Conservation (phyloP, 2,113 vertebrate species). For the Bungarus multicinctus region DNA sequence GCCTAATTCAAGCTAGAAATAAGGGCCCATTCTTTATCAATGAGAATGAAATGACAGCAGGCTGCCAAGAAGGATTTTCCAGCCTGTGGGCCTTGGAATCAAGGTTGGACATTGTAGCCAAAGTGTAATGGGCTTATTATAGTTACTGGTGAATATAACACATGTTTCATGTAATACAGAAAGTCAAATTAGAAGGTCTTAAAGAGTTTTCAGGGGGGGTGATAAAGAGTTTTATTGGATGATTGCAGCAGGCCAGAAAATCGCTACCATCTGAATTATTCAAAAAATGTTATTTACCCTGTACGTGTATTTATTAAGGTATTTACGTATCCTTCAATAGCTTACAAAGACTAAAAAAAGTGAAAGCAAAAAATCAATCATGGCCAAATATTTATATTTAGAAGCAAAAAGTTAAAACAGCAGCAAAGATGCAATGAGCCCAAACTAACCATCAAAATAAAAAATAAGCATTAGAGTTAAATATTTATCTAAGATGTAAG, state of each 20-base stretch:
- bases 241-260: neutral
- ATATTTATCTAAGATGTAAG: neutral
- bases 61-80: constrained; percentile 21
- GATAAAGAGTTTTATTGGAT: neutral
- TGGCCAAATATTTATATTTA: neutral
- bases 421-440: neutral
- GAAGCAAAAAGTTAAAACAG: neutral
- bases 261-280: neutral
- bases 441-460: neutral
- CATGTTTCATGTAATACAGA: neutral
- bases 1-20: neutral
- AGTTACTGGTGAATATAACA: constrained; percentile 1
- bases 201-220: neutral
- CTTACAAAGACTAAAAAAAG: neutral
- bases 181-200: neutral
- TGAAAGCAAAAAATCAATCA: neutral
- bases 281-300: neutral
- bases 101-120: constrained; percentile 13
- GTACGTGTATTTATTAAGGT: neutral
- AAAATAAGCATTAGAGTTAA: neutral
- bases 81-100: constrained; percentile 3
- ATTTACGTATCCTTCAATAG: neutral
- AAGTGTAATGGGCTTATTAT: neutral
- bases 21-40: constrained; percentile 6
- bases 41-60: neutral